A percentile compares a stretch with the other conserved stretches of the same genome.
phyloP scores from a whole-genome alignment of 1,140 invertebrate species.

The Tetragnatha versicolor region DNA sequence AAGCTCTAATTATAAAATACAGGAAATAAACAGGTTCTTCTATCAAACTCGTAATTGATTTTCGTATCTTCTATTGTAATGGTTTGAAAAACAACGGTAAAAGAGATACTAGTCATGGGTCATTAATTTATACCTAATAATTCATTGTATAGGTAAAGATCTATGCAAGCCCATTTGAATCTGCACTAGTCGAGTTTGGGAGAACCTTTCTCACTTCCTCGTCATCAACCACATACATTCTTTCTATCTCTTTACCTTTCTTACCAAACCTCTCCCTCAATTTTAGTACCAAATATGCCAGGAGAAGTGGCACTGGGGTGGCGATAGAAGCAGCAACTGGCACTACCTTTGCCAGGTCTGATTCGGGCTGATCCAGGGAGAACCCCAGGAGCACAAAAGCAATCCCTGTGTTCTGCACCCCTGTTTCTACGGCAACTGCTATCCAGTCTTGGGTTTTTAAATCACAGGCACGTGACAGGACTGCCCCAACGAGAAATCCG shows the following conservation, averaged over 20 bases:
- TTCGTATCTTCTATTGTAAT: too few relatives aligned
- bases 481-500: conserved; percentile 81
- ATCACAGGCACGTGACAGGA: conserved; percentile 69
- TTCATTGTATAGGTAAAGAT: too few relatives aligned
- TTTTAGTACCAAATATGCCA: conserved; percentile 51
- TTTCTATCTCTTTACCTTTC: neutral
- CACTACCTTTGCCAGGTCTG: conserved; percentile 67
- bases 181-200: conserved; percentile 15
- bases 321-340: conserved; percentile 90
- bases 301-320: conserved; percentile 84
- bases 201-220: conserved; percentile 38
- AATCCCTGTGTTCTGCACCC: conserved; percentile 94
- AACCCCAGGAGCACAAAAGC: conserved; percentile 79
- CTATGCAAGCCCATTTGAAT: conserved; percentile 22
- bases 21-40: too few relatives aligned
- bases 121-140: too few relatives aligned
- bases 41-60: too few relatives aligned
- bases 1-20: too few relatives aligned
- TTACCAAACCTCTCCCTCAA: conserved; percentile 12
- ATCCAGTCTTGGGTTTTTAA: conserved; percentile 75
- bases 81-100: too few relatives aligned
- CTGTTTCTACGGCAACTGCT: conserved; percentile 91
- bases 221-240: conserved; percentile 38
- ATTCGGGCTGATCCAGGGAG: conserved; percentile 65
- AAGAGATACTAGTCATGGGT: too few relatives aligned